Conservation (phyloP, 2,113 vertebrate species). For the Cottus gobio region DNA sequence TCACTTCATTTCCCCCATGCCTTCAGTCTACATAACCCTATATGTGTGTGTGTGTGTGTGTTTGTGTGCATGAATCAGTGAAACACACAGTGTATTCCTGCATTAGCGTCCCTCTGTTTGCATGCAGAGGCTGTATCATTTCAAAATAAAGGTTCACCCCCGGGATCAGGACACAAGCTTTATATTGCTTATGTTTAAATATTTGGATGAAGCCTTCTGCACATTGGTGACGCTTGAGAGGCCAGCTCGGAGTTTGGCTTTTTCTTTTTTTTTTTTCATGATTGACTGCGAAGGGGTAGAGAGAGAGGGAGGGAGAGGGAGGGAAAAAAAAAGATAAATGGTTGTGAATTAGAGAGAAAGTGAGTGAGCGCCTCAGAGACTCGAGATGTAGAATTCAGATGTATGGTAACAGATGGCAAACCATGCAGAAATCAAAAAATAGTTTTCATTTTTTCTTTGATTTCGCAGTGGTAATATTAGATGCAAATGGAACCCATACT, state of each 20-base stretch:
- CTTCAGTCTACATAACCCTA: constrained; percentile 48
- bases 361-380: constrained; percentile 69
- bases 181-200: constrained; percentile 68
- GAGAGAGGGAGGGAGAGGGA: neutral
- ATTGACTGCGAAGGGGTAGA: constrained; percentile 63
- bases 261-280: constrained; percentile 59
- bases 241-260: constrained; percentile 61
- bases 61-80: constrained; percentile 46
- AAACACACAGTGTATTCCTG: constrained; percentile 42
- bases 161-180: constrained; percentile 53
- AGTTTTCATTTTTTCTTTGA: constrained; percentile 80
- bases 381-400: constrained; percentile 69
- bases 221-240: constrained; percentile 60
- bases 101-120: constrained; percentile 32
- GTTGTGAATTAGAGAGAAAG: constrained; percentile 65
- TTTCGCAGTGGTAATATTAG: constrained; percentile 78
- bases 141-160: constrained; percentile 52
- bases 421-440: constrained; percentile 82
- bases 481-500: constrained; percentile 76
- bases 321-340: constrained; percentile 49
- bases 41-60: constrained; percentile 43
- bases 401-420: constrained; percentile 83
- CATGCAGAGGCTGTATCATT: constrained; percentile 49
- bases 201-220: constrained; percentile 71
- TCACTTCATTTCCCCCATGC: constrained; percentile 59